phyloP scores from a whole-genome alignment of 2,888 invertebrate species.

The Thymelicus acteon region DNA sequence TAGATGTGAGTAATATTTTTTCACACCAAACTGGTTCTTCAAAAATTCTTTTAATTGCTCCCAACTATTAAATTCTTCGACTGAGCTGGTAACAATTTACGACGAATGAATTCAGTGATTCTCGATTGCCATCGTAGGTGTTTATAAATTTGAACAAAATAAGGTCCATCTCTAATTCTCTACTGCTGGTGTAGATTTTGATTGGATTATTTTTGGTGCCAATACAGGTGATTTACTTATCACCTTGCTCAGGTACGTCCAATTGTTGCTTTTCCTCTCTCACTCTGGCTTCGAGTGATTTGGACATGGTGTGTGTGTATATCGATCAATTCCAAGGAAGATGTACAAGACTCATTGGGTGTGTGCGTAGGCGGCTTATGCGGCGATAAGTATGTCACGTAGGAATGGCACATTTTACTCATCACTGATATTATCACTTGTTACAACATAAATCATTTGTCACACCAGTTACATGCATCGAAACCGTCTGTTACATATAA shows the following conservation, averaged over 20 bases:
- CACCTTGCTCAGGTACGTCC: background rate
- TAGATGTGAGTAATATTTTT: too few relatives aligned
- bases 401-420: too few relatives aligned
- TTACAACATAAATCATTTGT: too few relatives aligned
- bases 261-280: background rate
- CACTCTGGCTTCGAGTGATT: background rate
- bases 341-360: background rate
- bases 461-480: too few relatives aligned
- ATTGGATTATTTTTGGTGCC: background rate
- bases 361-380: background rate
- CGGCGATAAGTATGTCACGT: background rate
- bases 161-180: constrained; percentile 14
- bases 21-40: too few relatives aligned
- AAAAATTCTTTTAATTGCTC: constrained; percentile 40
- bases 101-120: constrained; percentile 6
- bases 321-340: background rate
- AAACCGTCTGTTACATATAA: too few relatives aligned
- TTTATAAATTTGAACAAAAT: constrained; percentile 13
- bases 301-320: background rate
- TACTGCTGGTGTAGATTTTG: too few relatives aligned
- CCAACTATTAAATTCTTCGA: constrained; percentile 46
- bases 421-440: too few relatives aligned
- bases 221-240: background rate
- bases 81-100: constrained; percentile 41
- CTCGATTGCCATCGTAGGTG: constrained; percentile 6